Base-by-base conservation (phyloP, 2,797 vertebrate species). In the Clamator glandarius region DNA sequence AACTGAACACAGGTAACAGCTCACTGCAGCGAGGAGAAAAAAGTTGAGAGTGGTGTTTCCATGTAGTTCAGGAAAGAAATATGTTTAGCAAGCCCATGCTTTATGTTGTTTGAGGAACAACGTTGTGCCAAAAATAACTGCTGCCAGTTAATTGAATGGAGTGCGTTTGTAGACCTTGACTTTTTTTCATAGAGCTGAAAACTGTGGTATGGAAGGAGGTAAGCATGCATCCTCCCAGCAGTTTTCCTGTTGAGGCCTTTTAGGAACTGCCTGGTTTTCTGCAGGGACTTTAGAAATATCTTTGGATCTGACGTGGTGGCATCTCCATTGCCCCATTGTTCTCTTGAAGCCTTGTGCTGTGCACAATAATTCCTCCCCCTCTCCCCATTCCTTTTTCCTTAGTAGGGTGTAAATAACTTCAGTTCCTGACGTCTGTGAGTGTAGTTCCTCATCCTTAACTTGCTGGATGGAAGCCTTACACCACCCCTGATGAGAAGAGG, bases 11-110 rank as follows among this genome's bases (percentile, higher is more conserved):
- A 28, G 44, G 6, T 15, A 63, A 33, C 17, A 72, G 17, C 15
- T 73, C 18, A 2, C 13, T 85, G 26, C 5, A 51, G 33, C 54
- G 24, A n/a, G 31, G 24, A 41, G 44, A 44, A 39, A 76, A 26
- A 26, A 21, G 36, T 24, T 77, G 36, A 55, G 11, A 19, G 11
- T 61, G 12, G 14, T 62, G 11, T 41, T 83, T 84, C 50, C 3
- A 0, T 28, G 14, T 14, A 54, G 39, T 6, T 79, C 23, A 28
- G 51, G 52, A 73, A 73, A 63, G 41, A 73, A 59, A 36, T 42
- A 1, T 5, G 29, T 50, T 15, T 42, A 62, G 18, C 0, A 2
- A 61, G 11, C 16, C 44, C 2, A 2, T 39, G 18, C 18, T 91
- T 92, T 78, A 3, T 4, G 17, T 48, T 76, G 9, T 67, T 85